phyloP scores from a whole-genome alignment of 2,888 invertebrate genomes.

The Nematopogon swammerdamellus region DNA sequence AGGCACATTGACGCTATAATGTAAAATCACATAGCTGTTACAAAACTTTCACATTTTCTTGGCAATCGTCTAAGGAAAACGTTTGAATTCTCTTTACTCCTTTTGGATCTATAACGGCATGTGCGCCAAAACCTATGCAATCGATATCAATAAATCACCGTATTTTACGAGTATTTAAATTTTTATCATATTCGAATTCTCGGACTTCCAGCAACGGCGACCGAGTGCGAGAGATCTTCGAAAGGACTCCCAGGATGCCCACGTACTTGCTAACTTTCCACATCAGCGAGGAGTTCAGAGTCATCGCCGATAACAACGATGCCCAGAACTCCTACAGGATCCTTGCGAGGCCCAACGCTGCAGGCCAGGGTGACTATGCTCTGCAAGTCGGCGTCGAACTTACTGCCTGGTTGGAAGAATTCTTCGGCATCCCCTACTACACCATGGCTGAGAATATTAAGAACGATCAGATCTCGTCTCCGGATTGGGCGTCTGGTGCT shows the following conservation, averaged over 20 bases:
- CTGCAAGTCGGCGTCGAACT: constrained; percentile 36
- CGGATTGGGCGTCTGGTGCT: constrained; percentile 48
- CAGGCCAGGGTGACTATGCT: constrained; percentile 36
- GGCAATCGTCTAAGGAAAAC: too few relatives aligned
- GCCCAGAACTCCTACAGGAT: constrained; percentile 27
- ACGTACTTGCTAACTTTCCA: constrained; percentile 80
- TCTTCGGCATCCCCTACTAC: constrained; percentile 37
- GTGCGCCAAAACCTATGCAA: too few relatives aligned
- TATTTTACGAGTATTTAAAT: too few relatives aligned
- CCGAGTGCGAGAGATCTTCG: constrained; percentile 39
- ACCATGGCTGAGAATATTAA: constrained; percentile 32
- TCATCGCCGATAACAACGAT: constrained; percentile 33
- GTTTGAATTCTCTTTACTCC: too few relatives aligned
- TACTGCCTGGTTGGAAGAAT: constrained; percentile 35
- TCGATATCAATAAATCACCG: too few relatives aligned
- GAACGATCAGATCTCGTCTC: constrained; percentile 44
- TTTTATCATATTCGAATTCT: too few relatives aligned
- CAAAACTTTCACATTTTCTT: too few relatives aligned
- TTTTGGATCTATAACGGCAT: too few relatives aligned
- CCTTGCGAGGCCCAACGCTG: constrained; percentile 34
- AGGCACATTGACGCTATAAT: too few relatives aligned
- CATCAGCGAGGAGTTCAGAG: constrained; percentile 37
- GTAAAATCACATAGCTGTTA: too few relatives aligned
- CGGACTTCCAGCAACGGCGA: constrained; percentile 20
- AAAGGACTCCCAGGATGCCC: constrained; percentile 69